Conservation (phyloP, 1,140 invertebrate genomes). For the Dufourea novaeangliae region DNA sequence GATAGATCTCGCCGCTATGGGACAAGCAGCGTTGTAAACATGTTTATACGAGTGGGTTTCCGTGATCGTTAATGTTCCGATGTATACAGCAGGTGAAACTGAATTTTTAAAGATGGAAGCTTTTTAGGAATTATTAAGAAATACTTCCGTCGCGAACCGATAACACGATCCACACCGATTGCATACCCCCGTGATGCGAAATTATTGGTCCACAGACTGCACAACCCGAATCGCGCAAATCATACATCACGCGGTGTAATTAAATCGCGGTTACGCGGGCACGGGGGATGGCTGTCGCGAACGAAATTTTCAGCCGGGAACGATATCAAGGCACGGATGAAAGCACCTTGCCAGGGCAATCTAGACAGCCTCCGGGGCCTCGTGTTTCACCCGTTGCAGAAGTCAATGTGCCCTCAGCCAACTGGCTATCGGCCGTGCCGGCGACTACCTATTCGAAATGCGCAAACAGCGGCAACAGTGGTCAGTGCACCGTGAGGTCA, state of each 20-base stretch:
- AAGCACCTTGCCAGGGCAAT: conserved; percentile 29
- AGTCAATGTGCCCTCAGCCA: conserved; percentile 35
- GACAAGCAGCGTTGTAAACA: neutral
- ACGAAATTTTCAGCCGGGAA: conserved; percentile 3
- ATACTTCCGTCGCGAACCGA: no score
- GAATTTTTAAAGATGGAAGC: conserved; percentile 4
- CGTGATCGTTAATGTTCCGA: neutral
- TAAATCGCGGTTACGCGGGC: neutral
- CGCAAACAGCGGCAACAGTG: conserved; percentile 49
- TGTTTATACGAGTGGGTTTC: neutral
- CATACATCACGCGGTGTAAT: neutral
- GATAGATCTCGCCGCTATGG: neutral
- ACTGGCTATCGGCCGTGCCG: conserved; percentile 34
- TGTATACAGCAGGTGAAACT: neutral
- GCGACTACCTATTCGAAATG: conserved; percentile 54
- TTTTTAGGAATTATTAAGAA: no score
- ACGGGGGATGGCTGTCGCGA: neutral
- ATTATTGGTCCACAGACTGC: neutral
- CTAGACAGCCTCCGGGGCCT: neutral
- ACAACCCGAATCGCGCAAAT: neutral
- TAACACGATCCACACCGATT: no score
- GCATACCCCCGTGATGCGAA: no score
- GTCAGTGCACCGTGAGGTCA: conserved; percentile 68
- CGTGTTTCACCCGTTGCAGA: conserved; percentile 24
- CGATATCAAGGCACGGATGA: neutral